Evolutionary conservation across 2,113 vertebrate genomes (phyloP), one percentile per base, ranked within the genome.

Genomic region (Thymallus thymallus): DNA sequence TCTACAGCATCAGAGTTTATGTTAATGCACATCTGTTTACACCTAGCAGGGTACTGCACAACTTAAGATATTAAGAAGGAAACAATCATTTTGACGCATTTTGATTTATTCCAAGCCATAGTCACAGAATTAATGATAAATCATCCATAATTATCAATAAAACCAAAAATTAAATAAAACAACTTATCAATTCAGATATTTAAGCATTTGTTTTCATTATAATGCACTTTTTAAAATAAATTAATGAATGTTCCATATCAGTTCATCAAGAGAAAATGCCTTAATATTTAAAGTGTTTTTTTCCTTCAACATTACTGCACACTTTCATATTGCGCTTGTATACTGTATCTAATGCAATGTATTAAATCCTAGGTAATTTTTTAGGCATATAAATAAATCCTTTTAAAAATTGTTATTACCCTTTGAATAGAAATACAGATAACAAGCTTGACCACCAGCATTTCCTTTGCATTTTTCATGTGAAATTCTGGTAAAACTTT

Each of bases 361-460:
- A 66, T 32, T 16, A 66, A 51, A 7, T 66, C 64, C 20, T 64
- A 30, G 22, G 12, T 62, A 3, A 62, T 35, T 35, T 66, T 66
- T 66, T 26, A 41, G 30, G 64, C 64, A 35, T 66, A 66, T 66
- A 66, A 66, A 66, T 66, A 66, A 66, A 66, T 66, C 64, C 30
- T 66, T 35, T 66, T 35, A 66, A 66, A 66, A 66, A 66, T 35
- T 16, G 5, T 30, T 64, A 30, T 29, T 18, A 32, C 29, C 26
- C 16, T 32, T 35, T 66, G 64, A 32, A 32, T 32, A 66, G 20
- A 66, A 32, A 66, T 64, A 64, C 30, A 64, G 62, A 64, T n/a
- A 64, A 29, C 62, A 29, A 18, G 24, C 24, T 29, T 16, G 24
- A 64, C 24, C 61, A 26, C 26, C 22, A 63, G 61, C 61, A 63